Evolutionary conservation across 2,888 invertebrate species (phyloP).

Genomic region (Rhamphomyia laevipes): DNA sequence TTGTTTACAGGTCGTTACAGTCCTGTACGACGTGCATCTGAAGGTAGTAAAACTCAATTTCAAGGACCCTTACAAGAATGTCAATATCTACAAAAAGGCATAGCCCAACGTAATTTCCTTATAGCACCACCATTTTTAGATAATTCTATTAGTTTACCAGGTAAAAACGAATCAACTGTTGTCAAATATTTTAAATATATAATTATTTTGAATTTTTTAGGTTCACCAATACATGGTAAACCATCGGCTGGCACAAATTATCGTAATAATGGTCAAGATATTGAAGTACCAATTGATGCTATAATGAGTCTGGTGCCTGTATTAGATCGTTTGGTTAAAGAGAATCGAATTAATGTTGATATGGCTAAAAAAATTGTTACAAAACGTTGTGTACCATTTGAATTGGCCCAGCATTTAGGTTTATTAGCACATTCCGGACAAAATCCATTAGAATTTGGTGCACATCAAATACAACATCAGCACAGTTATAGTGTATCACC

Average conservation of each 20-base stretch:
- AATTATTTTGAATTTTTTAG: constrained; percentile 29
- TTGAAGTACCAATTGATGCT: constrained; percentile 39
- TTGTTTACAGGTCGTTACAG: constrained; percentile 55
- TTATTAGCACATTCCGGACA: constrained; percentile 41
- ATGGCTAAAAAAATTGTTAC: constrained; percentile 38
- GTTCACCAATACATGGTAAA: constrained; percentile 50
- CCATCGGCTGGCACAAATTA: constrained; percentile 19
- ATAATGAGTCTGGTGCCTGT: constrained; percentile 39
- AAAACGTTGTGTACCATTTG: constrained; percentile 40
- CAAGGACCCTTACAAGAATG: constrained; percentile 64
- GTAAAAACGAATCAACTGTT: constrained; percentile 17
- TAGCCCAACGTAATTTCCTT: constrained; percentile 36
- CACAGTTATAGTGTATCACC: constrained; percentile 34
- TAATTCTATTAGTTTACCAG: constrained; percentile 39
- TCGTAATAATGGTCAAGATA: constrained; percentile 20
- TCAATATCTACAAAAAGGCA: constrained; percentile 56
- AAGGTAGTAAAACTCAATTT: constrained; percentile 46
- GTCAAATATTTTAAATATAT: not conserved
- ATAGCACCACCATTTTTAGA: constrained; percentile 37
- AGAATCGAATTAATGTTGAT: constrained; percentile 36
- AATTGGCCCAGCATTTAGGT: constrained; percentile 43
- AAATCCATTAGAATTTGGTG: constrained; percentile 31
- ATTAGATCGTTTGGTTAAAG: constrained; percentile 36
- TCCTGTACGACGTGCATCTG: constrained; percentile 81
- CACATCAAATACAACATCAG: constrained; percentile 30